Percentiles rank a stretch among this genome's conserved stretches.
phyloP scores from a whole-genome alignment of 2,113 vertebrate species.

The Syrrhaptes paradoxus region DNA sequence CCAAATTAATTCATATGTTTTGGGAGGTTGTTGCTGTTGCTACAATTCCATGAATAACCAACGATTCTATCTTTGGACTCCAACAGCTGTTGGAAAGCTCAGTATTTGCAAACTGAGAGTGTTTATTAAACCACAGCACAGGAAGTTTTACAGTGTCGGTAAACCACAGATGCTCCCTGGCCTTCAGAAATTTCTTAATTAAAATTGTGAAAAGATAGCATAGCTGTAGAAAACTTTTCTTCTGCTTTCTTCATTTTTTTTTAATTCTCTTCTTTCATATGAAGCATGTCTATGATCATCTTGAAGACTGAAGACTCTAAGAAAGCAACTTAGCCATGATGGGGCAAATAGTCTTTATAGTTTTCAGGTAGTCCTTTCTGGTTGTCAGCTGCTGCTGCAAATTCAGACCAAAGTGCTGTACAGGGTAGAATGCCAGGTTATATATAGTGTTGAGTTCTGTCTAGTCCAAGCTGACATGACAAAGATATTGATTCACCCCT shows the following conservation, averaged over 20 bases:
- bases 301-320: background rate
- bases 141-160: background rate
- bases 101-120: background rate
- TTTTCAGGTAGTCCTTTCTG: background rate
- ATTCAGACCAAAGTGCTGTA: background rate
- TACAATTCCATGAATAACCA: background rate
- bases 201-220: background rate
- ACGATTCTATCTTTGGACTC: background rate
- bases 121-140: background rate
- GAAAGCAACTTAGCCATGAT: background rate
- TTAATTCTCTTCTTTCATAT: background rate
- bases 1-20: background rate
- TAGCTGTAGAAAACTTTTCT: background rate
- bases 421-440: no score
- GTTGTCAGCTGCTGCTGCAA: background rate
- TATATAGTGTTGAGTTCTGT: background rate
- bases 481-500: background rate
- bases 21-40: background rate
- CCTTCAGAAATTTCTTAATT: background rate
- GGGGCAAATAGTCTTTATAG: background rate
- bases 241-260: background rate
- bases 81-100: background rate
- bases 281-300: background rate
- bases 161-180: background rate
- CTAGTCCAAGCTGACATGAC: background rate